These are phyloP conservation scores for Coluber constrictor DNA, from an alignment of 2,797 vertebrate genomes.

Conservation along the genomic window DNA sequence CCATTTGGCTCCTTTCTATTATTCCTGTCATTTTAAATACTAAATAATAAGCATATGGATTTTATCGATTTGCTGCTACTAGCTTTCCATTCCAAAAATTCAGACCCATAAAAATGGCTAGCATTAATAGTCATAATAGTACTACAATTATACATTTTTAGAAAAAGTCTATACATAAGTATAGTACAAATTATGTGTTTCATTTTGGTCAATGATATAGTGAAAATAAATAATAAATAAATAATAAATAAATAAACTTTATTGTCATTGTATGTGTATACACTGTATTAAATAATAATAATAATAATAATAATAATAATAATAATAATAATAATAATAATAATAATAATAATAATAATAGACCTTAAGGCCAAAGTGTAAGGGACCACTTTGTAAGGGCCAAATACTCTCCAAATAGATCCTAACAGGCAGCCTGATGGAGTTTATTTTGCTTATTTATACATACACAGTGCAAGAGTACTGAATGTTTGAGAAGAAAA, in stretches of 20 bases:
- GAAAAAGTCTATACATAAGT: background rate
- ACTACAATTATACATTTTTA: conserved; percentile 5
- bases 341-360: background rate
- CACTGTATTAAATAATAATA: too few relatives aligned
- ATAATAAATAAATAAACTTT: too few relatives aligned
- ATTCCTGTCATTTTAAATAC: conserved; percentile 37
- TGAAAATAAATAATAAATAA: too few relatives aligned
- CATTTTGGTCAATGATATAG: background rate
- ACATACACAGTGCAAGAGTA: too few relatives aligned
- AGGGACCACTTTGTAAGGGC: too few relatives aligned
- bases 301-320: too few relatives aligned
- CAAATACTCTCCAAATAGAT: background rate
- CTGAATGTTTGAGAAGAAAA: background rate
- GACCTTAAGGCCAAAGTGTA: background rate
- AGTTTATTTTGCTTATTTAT: background rate
- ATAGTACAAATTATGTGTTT: background rate
- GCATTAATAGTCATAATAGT: background rate
- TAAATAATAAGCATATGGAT: conserved; percentile 33
- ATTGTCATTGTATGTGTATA: too few relatives aligned
- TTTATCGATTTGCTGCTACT: conserved; percentile 29
- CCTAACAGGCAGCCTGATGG: background rate
- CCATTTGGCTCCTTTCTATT: conserved; percentile 21
- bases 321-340: too few relatives aligned
- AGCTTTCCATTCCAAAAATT: conserved; percentile 25
- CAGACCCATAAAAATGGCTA: background rate